Percentiles rank a stretch among this genome's conserved stretches.
Evolutionary conservation across 2,888 invertebrate species (phyloP).

Genomic region (Hedya salicella): DNA sequence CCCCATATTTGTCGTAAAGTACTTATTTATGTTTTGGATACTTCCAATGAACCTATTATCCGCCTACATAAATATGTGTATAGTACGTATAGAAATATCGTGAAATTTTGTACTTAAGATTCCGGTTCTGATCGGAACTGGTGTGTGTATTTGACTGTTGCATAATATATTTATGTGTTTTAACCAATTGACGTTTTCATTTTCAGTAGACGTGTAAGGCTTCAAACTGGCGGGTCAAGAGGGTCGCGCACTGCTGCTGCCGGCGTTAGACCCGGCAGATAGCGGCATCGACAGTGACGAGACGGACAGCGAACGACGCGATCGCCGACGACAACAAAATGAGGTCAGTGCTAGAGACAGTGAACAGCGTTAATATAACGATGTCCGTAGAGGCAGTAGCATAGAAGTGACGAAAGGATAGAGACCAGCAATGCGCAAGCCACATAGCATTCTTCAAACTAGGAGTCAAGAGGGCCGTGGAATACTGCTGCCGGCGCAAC

Average conservation of each 20-base stretch:
- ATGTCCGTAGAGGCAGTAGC: no score
- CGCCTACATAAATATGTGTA: no score
- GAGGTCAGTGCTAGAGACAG: conserved; percentile 20
- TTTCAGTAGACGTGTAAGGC: conserved; percentile 21
- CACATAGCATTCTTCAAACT: no score
- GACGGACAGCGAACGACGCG: conserved; percentile 21
- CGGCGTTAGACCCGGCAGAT: conserved; percentile 12
- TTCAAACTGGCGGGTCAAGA: conserved; percentile 60
- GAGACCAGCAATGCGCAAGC: no score
- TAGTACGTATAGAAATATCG: no score
- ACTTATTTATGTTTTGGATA: no score
- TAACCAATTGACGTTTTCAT: background rate
- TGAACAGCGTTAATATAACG: no score
- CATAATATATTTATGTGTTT: background rate
- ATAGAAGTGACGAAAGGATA: no score
- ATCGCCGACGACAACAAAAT: conserved; percentile 1
- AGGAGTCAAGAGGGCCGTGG: conserved; percentile 50
- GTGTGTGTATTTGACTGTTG: background rate
- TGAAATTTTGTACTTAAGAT: background rate
- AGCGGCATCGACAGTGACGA: conserved; percentile 41
- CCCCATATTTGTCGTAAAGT: no score
- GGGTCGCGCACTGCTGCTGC: conserved; percentile 9
- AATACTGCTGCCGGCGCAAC: background rate
- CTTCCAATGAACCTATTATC: no score
- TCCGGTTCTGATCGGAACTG: no score